A percentile compares a stretch with the other conserved stretches of the same genome.
These are phyloP conservation scores for Pseudococcus jackbeardsleyi DNA, from an alignment of 2,888 invertebrate genomes.

Conservation along the genomic window DNA sequence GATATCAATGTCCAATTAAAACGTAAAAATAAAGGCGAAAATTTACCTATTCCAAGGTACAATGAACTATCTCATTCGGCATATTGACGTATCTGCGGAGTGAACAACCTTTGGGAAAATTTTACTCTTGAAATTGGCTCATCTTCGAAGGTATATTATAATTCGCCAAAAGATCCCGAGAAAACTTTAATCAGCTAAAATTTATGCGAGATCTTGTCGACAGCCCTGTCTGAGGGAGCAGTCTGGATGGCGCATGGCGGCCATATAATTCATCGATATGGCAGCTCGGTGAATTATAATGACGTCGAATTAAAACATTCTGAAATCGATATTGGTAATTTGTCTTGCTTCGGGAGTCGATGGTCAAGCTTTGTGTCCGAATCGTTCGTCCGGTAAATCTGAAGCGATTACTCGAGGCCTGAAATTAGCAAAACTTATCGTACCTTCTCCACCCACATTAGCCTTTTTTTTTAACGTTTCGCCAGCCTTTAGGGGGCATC, in stretches of 20 bases:
- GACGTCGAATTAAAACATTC: slow-evolving; percentile 39
- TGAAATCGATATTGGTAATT: slow-evolving; percentile 45
- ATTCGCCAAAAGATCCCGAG: not conserved
- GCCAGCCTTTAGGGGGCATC: slow-evolving; percentile 15
- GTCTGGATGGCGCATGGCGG: not conserved
- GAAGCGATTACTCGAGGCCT: slow-evolving; percentile 2
- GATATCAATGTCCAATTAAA: not conserved
- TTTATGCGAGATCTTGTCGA: slow-evolving; percentile 4
- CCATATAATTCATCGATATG: slow-evolving; percentile 4
- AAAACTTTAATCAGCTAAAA: not conserved
- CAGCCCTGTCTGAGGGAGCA: not conserved
- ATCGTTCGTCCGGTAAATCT: not conserved
- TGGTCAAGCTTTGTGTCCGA: not conserved
- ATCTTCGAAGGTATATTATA: not conserved
- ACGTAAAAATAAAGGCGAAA: not conserved
- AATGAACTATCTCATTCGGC: not conserved
- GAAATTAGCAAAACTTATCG: slow-evolving; percentile 43
- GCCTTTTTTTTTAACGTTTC: not conserved
- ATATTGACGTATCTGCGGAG: not conserved
- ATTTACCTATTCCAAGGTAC: not conserved
- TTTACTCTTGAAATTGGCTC: not conserved
- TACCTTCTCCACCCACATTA: slow-evolving; percentile 43
- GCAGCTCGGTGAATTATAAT: slow-evolving; percentile 1
- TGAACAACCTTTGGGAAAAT: not conserved
- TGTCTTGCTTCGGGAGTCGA: slow-evolving; percentile 16